Evolutionary conservation across 2,113 vertebrate genomes (phyloP).

Genomic region (Oenanthe melanoleuca): DNA sequence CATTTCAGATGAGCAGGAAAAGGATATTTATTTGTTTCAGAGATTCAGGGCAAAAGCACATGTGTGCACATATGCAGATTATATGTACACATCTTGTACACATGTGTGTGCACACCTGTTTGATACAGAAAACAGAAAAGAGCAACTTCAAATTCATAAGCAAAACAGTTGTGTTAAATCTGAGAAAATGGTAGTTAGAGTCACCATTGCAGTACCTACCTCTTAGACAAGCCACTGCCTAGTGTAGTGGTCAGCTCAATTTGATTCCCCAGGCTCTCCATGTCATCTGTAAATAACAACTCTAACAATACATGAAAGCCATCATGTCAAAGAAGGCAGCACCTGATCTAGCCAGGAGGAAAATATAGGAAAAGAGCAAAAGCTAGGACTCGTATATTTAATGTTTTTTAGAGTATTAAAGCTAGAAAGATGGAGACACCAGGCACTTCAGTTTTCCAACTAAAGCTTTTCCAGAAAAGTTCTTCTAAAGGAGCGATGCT

Average conservation of each 20-base stretch:
- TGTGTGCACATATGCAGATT: fast-evolving
- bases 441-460: neutral
- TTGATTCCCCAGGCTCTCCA: neutral
- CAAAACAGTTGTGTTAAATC: neutral
- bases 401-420: neutral
- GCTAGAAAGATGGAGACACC: neutral
- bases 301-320: neutral
- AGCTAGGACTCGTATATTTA: neutral
- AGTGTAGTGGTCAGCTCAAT: neutral
- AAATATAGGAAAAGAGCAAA: neutral
- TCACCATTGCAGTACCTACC: neutral
- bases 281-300: neutral
- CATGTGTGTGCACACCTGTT: fast-evolving
- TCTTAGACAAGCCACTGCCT: neutral
- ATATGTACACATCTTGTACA: neutral
- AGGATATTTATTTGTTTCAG: neutral
- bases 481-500: neutral
- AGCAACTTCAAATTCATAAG: neutral
- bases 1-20: neutral
- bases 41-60: neutral
- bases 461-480: neutral
- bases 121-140: neutral
- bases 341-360: neutral
- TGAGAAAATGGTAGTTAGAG: neutral
- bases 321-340: neutral